These are phyloP conservation scores for Aphodius sticticus DNA, from an alignment of 2,888 invertebrate species.

Conservation along the genomic window DNA sequence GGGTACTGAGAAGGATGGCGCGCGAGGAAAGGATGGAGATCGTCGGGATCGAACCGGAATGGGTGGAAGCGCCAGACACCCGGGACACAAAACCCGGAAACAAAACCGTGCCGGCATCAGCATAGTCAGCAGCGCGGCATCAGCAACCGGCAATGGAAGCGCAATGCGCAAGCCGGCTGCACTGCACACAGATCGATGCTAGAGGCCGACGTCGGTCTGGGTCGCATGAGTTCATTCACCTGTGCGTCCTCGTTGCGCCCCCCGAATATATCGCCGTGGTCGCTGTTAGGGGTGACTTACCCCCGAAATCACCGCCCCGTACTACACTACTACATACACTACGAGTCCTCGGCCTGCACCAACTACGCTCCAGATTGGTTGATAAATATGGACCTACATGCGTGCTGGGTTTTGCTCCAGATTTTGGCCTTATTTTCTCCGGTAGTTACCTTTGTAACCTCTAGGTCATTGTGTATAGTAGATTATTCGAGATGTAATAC, in stretches of 20 bases:
- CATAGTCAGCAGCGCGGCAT: slow-evolving; percentile 20
- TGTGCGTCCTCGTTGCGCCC: slow-evolving; percentile 36
- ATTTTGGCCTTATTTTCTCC: neutral
- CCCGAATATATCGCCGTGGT: neutral
- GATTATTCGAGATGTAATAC: neutral
- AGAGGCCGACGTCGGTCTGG: slow-evolving; percentile 56
- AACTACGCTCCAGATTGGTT: neutral
- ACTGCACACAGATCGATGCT: slow-evolving; percentile 52
- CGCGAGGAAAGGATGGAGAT: neutral
- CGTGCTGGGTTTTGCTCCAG: neutral
- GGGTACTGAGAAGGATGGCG: neutral
- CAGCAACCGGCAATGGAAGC: slow-evolving; percentile 41
- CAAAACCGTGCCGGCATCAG: neutral
- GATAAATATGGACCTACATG: neutral
- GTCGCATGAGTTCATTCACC: slow-evolving; percentile 59
- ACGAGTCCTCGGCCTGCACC: neutral
- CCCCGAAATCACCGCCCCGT: slow-evolving; percentile 30
- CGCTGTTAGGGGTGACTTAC: neutral
- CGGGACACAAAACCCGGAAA: slow-evolving; percentile 4
- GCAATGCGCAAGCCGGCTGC: slow-evolving; percentile 55
- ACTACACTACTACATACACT: neutral
- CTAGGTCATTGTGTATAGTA: neutral
- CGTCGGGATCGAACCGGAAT: slow-evolving; percentile 26
- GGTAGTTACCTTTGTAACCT: neutral
- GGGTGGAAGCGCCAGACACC: slow-evolving; percentile 39